Evolutionary conservation across 2,797 vertebrate species (phyloP).

Genomic region (Rhinatrema bivittatum): DNA sequence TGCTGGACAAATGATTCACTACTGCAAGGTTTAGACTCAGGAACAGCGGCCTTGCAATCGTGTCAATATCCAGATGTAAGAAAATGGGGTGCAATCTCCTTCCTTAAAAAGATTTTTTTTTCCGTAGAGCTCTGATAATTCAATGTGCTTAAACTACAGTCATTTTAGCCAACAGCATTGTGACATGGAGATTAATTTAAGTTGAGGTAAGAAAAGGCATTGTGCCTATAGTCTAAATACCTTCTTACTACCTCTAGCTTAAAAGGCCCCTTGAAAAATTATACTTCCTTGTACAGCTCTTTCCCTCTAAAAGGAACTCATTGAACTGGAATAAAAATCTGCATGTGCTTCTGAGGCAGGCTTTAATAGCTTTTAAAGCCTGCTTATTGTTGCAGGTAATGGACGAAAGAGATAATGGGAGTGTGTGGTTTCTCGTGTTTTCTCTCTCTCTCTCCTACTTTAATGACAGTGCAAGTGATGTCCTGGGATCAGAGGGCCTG

Average conservation of each 20-base stretch:
- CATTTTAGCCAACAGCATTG: no score
- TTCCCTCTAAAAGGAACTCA: slow-evolving; percentile 11
- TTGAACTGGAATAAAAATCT: slow-evolving; percentile 11
- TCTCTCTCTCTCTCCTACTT: slow-evolving; percentile 9
- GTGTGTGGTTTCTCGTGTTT: slow-evolving; percentile 38
- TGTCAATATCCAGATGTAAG: no score
- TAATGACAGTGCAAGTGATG: slow-evolving; percentile 21
- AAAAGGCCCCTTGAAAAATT: slow-evolving; percentile 11
- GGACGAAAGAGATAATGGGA: slow-evolving; percentile 41
- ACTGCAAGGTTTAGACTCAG: no score
- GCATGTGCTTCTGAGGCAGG: slow-evolving; percentile 12
- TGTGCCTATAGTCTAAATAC: slow-evolving; percentile 2
- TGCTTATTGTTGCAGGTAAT: slow-evolving; percentile 27
- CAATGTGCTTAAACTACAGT: no score
- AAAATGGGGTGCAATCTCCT: no score
- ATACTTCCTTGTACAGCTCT: slow-evolving; percentile 2
- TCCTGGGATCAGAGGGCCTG: background rate
- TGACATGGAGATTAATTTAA: background rate
- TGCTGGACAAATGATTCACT: no score
- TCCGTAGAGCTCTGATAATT: no score
- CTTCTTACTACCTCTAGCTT: slow-evolving; percentile 1
- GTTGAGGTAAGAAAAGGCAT: background rate
- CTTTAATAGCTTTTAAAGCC: slow-evolving; percentile 33
- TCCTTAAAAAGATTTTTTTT: no score
- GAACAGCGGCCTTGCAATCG: no score